Conservation (phyloP, 1,140 invertebrate species). For the Dendroctonus ponderosae region DNA sequence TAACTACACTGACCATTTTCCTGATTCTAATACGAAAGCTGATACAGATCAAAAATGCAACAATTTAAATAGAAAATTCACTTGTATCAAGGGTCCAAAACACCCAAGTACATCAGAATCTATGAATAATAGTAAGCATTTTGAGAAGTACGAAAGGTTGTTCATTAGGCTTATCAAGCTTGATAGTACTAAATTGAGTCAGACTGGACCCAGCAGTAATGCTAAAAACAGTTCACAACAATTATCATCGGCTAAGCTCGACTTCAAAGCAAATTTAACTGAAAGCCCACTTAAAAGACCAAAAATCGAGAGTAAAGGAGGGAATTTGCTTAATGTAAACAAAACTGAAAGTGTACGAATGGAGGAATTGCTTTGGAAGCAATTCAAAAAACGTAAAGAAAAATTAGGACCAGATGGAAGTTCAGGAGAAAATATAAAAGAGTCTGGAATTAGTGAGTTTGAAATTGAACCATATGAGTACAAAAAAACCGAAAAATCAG, state of each 20-base stretch:
- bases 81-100: too few species aligned
- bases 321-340: conserved; percentile 7
- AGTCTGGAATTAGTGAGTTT: not conserved
- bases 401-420: not conserved
- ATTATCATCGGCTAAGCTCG: not conserved
- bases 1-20: too few species aligned
- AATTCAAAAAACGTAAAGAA: conserved; percentile 7
- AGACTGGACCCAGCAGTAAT: not conserved
- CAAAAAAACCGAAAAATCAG: conserved; percentile 10
- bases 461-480: conserved; percentile 16
- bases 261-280: not conserved
- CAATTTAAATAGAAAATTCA: too few species aligned
- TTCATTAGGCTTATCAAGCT: conserved; percentile 8
- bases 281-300: conserved; percentile 3
- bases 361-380: conserved; percentile 6
- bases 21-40: too few species aligned
- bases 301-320: not conserved
- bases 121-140: not conserved
- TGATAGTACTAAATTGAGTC: not conserved
- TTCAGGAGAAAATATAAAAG: not conserved
- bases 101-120: too few species aligned
- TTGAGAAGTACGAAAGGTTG: conserved; percentile 12
- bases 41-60: too few species aligned
- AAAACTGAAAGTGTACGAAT: conserved; percentile 15
- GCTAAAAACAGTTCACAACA: not conserved